Evolutionary conservation across 2,113 vertebrate genomes (phyloP), one percentile per base, ranked within the genome.

Genomic region (Perognathus longimembris): DNA sequence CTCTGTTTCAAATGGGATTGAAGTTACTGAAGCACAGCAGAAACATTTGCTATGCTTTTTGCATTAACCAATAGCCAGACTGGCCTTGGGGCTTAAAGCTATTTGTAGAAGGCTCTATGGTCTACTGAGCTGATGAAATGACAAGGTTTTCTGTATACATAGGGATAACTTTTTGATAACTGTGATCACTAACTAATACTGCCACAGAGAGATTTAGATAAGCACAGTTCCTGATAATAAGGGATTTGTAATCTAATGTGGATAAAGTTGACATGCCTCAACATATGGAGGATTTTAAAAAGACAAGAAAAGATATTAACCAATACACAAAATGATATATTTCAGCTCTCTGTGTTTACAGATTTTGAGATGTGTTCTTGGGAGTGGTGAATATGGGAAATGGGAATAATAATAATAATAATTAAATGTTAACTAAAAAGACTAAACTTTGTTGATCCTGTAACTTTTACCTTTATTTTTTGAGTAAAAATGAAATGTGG

Each of bases 1-100:
- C 42, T 95, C 74, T 91, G 69, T 87, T 95, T 94, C 95, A 87
- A 94, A 93, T 95, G 76, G 93, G 94, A 80, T 34, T 95, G 81
- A 45, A 54, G 80, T 92, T 91, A 88, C 87, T 57, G 81, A 95
- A 81, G 92, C 93, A 94, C 30, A 95, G 69, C 84, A 95, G 93
- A 95, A 92, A 92, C 57, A 93, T 95, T 95, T 94, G 77, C 89
- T 89, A 74, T 87, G 92, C 85, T 95, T 95, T 95, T 95, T 97
- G 93, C 95, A 96, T 93, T 94, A 96, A 94, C 85, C 96, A 91
- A 94, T 87, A 95, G 77, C 91, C 81, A 94, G 40, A 89, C 92
- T 94, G 85, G 93, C 94, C 92, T 95, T 95, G 88, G 64, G 84
- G 77, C 59, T 92, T 88, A 94, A 59, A 91, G 92, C 81, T 94